Evolutionary conservation across 1,140 invertebrate genomes (phyloP), one percentile per base, ranked within the genome.

Genomic region (Drosophila punjabiensis): DNA sequence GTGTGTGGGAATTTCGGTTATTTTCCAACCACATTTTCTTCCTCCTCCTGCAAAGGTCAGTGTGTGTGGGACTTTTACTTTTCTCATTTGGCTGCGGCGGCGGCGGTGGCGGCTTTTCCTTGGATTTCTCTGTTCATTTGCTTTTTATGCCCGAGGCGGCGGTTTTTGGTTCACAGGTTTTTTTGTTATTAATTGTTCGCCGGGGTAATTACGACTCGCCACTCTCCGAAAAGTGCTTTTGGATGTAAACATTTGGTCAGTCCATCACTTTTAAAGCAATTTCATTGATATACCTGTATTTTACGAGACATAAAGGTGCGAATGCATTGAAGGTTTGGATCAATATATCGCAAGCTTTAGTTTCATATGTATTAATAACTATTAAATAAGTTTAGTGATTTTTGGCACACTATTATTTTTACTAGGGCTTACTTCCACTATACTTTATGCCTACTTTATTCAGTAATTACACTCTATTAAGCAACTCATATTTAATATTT

Each of bases 1-100:
- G 47, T 56, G 62, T 81, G 78, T 81, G 79, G 78, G 79, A 81
- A 81, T 75, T 81, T 67, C 18, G 56, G 61, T 69, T 64, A 81
- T 75, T 79, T 78, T 58, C 37, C 58, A 37, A 61, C 56, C 68
- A 69, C 35, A 55, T 60, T 76, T 76, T 76, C 48, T 70, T 70
- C 65, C 68, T 70, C 37, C 39, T 70, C 47, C 39, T 52, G 68
- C 62, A 80, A 80, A 80, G 78, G 78, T 80, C 78, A 80, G 70
- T 74, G 45, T 48, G 56, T 74, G 45, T 48, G 58, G 61, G 69
- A 80, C 78, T 80, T 80, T 80, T 80, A 80, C 78, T 80, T 80
- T 81, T 67, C 32, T 71, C 68, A 55, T 71, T 69, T 71, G 65
- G 48, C 30, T 45, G 37, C 50, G 65, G 55, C 30, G 52, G 35